Evolutionary conservation across 1,140 invertebrate genomes (phyloP).

Genomic region (Physella acuta): DNA sequence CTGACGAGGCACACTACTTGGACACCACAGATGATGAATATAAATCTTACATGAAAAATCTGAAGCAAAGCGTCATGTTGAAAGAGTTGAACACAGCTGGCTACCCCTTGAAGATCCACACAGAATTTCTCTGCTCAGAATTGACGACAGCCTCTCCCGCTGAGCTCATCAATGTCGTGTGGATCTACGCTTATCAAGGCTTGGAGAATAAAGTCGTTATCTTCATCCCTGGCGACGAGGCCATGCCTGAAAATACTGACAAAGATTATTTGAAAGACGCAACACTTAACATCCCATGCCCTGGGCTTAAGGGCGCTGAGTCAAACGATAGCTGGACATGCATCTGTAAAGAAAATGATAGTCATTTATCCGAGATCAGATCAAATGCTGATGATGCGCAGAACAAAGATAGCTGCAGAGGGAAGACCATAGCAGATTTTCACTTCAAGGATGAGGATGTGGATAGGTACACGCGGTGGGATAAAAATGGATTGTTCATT

Average conservation of each 20-base stretch:
- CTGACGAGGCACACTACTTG: slow-evolving; percentile 20
- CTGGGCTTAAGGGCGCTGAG: neutral
- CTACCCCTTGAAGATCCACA: slow-evolving; percentile 16
- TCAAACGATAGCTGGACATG: neutral
- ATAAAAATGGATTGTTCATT: slow-evolving; percentile 29
- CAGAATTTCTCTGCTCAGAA: slow-evolving; percentile 9
- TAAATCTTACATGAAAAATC: slow-evolving; percentile 18
- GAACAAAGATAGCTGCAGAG: neutral
- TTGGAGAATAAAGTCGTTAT: slow-evolving; percentile 32
- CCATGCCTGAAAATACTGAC: neutral
- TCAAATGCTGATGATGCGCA: neutral
- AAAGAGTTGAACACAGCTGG: neutral
- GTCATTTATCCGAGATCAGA: neutral
- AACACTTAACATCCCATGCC: slow-evolving; percentile 5
- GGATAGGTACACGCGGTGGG: slow-evolving; percentile 25
- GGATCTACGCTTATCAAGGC: slow-evolving; percentile 32
- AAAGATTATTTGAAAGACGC: slow-evolving; percentile 14
- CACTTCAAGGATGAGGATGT: slow-evolving; percentile 8
- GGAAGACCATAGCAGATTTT: neutral
- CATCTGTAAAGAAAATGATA: neutral
- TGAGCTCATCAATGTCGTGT: slow-evolving; percentile 17
- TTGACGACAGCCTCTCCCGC: neutral
- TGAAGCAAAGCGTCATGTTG: slow-evolving; percentile 19
- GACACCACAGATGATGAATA: slow-evolving; percentile 28
- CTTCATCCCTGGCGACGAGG: slow-evolving; percentile 26